Conservation (phyloP, 37 sponge, comb jelly and placozoan genomes). For the Cliona cf. orientalis region DNA sequence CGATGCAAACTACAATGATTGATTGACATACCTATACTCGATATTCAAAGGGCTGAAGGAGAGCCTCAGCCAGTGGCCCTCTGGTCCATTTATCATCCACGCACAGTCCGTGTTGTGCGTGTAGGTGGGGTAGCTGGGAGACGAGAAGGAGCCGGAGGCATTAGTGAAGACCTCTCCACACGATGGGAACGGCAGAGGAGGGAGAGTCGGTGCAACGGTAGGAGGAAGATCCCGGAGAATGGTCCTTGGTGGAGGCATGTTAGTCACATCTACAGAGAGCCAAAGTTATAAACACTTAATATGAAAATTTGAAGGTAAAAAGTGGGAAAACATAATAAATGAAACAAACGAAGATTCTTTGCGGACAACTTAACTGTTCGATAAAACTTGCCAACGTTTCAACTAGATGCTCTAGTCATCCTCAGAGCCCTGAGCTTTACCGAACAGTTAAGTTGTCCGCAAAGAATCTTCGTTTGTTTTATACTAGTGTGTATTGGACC, state of each 20-base stretch:
- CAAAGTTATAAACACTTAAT: too few relatives aligned
- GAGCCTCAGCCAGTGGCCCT: slow-evolving; percentile 17
- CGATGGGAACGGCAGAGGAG: slow-evolving; percentile 13
- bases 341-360: too few relatives aligned
- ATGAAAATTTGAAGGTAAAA: not conserved
- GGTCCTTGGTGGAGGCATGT: not conserved
- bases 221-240: not conserved
- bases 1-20: not conserved
- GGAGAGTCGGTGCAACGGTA: slow-evolving; percentile 2
- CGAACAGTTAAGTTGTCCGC: too few relatives aligned
- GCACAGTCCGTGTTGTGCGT: slow-evolving; percentile 33
- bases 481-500: not conserved
- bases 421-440: too few relatives aligned
- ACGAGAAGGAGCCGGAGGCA: slow-evolving; percentile 17
- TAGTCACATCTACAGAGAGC: slow-evolving; percentile 2
- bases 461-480: too few relatives aligned
- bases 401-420: too few relatives aligned
- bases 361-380: too few relatives aligned
- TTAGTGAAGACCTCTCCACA: slow-evolving; percentile 39
- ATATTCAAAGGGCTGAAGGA: slow-evolving; percentile 10
- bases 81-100: slow-evolving; percentile 40
- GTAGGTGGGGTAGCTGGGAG: slow-evolving; percentile 46
- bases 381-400: too few relatives aligned
- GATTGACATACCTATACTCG: slow-evolving; percentile 22
- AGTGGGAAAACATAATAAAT: not conserved